Percentiles rank a stretch among this genome's conserved stretches.
These are phyloP conservation scores for Piezodorus guildinii DNA, from an alignment of 1,140 invertebrate species.

Conservation along the genomic window DNA sequence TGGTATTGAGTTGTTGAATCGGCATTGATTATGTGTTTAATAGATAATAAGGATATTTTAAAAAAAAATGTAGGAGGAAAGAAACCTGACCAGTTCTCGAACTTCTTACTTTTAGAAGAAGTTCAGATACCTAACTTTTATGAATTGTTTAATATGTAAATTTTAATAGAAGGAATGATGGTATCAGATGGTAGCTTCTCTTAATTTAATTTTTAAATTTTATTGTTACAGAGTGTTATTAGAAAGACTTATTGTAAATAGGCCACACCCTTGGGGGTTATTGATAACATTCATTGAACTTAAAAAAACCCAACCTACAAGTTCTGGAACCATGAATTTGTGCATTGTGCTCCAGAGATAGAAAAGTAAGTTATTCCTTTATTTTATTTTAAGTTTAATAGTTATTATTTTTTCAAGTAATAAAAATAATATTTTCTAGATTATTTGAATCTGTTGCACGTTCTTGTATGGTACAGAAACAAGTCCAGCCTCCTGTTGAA, in stretches of 20 bases:
- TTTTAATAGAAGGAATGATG: neutral
- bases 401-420: neutral
- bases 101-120: slow-evolving; percentile 3
- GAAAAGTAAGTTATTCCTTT: slow-evolving; percentile 64
- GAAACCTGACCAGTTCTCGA: too few relatives aligned
- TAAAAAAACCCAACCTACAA: slow-evolving; percentile 97
- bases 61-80: too few relatives aligned
- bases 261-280: slow-evolving; percentile 98
- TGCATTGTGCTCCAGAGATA: slow-evolving; percentile 96
- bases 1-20: too few relatives aligned
- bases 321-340: slow-evolving; percentile 98
- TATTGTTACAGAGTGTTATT: slow-evolving; percentile 65
- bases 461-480: slow-evolving; percentile 82
- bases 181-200: neutral
- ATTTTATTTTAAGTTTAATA: neutral
- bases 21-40: too few relatives aligned
- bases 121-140: too few relatives aligned
- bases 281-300: slow-evolving; percentile 98
- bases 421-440: slow-evolving; percentile 40
- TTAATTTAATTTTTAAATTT: slow-evolving; percentile 15
- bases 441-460: slow-evolving; percentile 88
- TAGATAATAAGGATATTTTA: too few relatives aligned
- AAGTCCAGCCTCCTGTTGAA: slow-evolving; percentile 29
- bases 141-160: neutral
- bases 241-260: slow-evolving; percentile 92